phyloP scores from a whole-genome alignment of 1,140 invertebrate genomes.

The Tetramorium simillimum region DNA sequence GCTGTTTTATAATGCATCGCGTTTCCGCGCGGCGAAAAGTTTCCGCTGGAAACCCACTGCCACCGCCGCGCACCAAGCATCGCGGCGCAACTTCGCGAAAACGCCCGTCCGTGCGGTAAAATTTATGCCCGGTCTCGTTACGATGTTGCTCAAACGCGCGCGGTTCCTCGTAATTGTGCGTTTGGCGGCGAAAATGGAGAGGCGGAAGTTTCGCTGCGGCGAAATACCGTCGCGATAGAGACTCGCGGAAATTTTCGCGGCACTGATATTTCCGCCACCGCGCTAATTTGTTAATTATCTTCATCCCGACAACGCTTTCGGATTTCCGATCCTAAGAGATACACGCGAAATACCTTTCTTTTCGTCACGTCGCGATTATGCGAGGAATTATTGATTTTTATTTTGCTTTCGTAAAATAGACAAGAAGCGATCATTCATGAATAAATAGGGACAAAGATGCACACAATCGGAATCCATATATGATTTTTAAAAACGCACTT shows the following conservation, averaged over 20 bases:
- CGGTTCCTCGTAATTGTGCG: slow-evolving; percentile 58
- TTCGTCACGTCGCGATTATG: background rate
- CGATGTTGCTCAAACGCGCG: slow-evolving; percentile 57
- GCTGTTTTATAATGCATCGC: slow-evolving; percentile 61
- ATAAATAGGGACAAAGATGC: too few relatives aligned
- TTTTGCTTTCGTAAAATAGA: too few relatives aligned
- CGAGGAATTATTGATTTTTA: background rate
- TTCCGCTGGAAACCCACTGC: slow-evolving; percentile 50
- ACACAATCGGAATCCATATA: too few relatives aligned
- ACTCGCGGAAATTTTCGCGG: slow-evolving; percentile 56
- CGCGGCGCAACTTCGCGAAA: slow-evolving; percentile 53
- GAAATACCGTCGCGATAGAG: slow-evolving; percentile 47
- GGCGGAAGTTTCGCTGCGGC: slow-evolving; percentile 52
- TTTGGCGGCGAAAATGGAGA: slow-evolving; percentile 52
- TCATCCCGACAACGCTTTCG: slow-evolving; percentile 3
- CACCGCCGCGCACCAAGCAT: slow-evolving; percentile 30
- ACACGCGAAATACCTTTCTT: background rate
- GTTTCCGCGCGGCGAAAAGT: slow-evolving; percentile 58
- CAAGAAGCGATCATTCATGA: too few relatives aligned
- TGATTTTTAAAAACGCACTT: too few relatives aligned
- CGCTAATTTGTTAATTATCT: slow-evolving; percentile 58
- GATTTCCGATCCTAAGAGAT: slow-evolving; percentile 22
- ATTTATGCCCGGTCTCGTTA: slow-evolving; percentile 58
- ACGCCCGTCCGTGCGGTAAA: slow-evolving; percentile 56
- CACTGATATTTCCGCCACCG: slow-evolving; percentile 50